Base-by-base conservation (phyloP, 2,888 invertebrate genomes). In the Shargacucullia verbasci region DNA sequence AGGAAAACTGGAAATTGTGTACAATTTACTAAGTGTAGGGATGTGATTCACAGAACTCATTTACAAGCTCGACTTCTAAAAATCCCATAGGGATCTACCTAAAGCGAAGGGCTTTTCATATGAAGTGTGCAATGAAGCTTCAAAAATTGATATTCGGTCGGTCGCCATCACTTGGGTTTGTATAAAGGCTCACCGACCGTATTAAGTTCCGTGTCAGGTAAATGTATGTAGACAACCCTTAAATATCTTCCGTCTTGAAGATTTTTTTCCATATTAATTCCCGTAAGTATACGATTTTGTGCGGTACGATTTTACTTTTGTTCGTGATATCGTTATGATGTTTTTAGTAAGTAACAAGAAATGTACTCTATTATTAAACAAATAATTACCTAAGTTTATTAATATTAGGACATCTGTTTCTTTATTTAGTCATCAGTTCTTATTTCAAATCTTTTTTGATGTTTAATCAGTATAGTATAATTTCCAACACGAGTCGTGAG, bases 111-210 rank as follows among this genome's bases (percentile, higher is more conserved):
- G 48, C 73, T 68, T 70, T 78, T 73, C 64, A 75, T 81, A 78
- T 66, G 64, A 73, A 78, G 71, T 73, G 71, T 70, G 74, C 67
- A 64, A 50, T 66, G 60, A 59, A 76, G 68, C 77, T 77, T 65
- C 67, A 71, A 79, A 80, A 83, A 82, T 81, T 81, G 80, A 82
- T 83, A 82, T 85, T 80, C 70, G 73, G 68, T 69, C 71, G 65
- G 59, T 65, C 64, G 65, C 57, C 62, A 59, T 67, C 74, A 57
- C 60, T 73, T 65, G 59, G 70, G 70, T 78, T 81, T 72, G 56
- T 68, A 52, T 59, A 65, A 67, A 57, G 58, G 66, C 67, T 71
- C 69, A 73, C 67, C 62, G 49, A 58, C 55, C 60, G 55, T 71
- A 73, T 64, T 71, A 67, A 60, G 35, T 67, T 63, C 37, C 48